Evolutionary conservation across 2,888 invertebrate genomes (phyloP), one percentile per base, ranked within the genome.

Genomic region (Xanthia togata): DNA sequence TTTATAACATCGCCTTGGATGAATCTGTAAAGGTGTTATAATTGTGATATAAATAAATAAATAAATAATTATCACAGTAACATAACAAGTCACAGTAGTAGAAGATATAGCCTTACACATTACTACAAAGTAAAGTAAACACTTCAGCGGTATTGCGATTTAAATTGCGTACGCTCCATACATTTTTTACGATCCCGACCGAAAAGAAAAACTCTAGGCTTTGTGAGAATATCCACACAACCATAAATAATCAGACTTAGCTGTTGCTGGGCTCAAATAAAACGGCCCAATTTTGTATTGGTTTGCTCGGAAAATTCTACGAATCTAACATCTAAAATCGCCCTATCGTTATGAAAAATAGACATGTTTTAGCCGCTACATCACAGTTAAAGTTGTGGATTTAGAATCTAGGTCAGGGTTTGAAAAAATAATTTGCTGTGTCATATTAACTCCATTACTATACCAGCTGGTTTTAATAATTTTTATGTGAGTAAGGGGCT

Each of bases 181-280:
- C 68, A 87, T 86, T 81, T 83, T 87, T 81, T 75, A 85, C 63
- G 73, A 69, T 53, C 50, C n/a, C 11, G 14, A 14, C 78, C 38
- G 35, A 68, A 62, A 73, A 55, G 53, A 70, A 77, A 83, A 67
- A 57, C 53, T 23, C n/a, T 70, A 72, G 53, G 47, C 47, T 62
- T 71, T 72, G 57, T 78, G 50, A 53, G 38, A 68, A 64, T 76
- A 73, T 81, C 55, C 74, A 63, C 68, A 57, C 20, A 67, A 31
- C 31, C 60, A 84, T 85, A 57, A 85, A 87, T 75, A 85, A 84
- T 82, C 63, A 87, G 35, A 60, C 63, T 57, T 72, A 71, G 55
- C 53, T 64, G 64, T 73, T 73, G 55, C 47, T 70, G 14, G 50
- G 47, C 47, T 50, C 20, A 50, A 70, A 73, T 62, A 79, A 81